These are phyloP conservation scores for Cairina moschata DNA, from an alignment of 2,113 vertebrate genomes.

Conservation along the genomic window DNA sequence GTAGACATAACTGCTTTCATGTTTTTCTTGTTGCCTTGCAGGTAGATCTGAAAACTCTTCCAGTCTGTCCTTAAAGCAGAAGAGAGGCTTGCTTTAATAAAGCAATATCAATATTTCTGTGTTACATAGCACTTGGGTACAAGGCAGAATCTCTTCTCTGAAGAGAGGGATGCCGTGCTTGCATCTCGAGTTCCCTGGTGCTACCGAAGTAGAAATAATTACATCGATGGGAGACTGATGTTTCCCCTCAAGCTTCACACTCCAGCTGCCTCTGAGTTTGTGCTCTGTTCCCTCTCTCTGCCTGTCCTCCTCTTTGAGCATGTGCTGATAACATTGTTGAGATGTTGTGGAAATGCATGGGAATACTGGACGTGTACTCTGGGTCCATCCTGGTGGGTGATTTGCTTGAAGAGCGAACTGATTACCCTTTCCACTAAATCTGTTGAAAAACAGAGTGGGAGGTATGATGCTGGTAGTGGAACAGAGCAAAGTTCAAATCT, in stretches of 20 bases:
- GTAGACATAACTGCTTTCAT: constrained; percentile 27
- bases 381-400: not conserved
- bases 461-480: not conserved
- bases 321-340: fast-evolving
- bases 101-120: not conserved
- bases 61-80: not conserved
- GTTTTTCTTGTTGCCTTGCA: constrained; percentile 35
- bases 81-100: constrained; percentile 19
- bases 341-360: not conserved
- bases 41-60: constrained; percentile 31
- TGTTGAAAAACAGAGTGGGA: not conserved
- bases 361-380: not conserved
- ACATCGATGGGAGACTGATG: not conserved
- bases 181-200: not conserved
- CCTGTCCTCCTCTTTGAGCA: not conserved
- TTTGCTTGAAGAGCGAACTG: not conserved
- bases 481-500: not conserved
- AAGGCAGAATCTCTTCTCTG: not conserved
- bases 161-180: not conserved
- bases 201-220: not conserved
- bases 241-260: not conserved
- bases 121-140: not conserved
- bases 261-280: not conserved
- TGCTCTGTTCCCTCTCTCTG: not conserved
- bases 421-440: not conserved